These are phyloP conservation scores for Tenthredo notha DNA, from an alignment of 2,888 invertebrate species.

Conservation along the genomic window DNA sequence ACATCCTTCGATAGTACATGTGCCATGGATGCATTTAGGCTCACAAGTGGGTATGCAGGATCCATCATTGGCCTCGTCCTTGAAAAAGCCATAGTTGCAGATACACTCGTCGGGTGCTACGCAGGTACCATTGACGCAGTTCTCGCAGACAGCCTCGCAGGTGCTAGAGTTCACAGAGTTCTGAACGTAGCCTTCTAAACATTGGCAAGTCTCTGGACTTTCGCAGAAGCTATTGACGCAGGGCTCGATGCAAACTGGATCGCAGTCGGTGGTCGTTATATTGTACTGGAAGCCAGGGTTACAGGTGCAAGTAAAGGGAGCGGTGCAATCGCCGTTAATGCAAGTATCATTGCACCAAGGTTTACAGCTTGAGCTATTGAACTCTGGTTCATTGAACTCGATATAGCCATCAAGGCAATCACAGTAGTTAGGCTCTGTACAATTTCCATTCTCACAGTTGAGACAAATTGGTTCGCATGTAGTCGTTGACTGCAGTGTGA, in stretches of 20 bases:
- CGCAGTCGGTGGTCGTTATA: conserved; percentile 56
- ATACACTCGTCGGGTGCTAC: conserved; percentile 68
- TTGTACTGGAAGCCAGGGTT: conserved; percentile 65
- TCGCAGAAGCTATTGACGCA: conserved; percentile 60
- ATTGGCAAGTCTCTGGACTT: conserved; percentile 73
- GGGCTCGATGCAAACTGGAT: conserved; percentile 59
- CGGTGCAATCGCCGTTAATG: conserved; percentile 76
- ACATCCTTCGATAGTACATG: conserved; percentile 67
- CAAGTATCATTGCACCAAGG: neutral
- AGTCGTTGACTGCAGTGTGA: conserved; percentile 40
- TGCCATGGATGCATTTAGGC: conserved; percentile 69
- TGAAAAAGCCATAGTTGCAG: conserved; percentile 65
- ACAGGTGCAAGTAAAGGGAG: conserved; percentile 73
- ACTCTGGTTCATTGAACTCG: neutral
- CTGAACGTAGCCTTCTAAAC: conserved; percentile 60
- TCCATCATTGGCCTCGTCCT: conserved; percentile 23
- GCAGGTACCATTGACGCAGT: conserved; percentile 74
- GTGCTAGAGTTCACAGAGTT: conserved; percentile 52
- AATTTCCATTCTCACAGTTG: conserved; percentile 24
- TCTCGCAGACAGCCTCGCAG: conserved; percentile 68
- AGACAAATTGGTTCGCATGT: conserved; percentile 69
- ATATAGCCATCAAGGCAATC: conserved; percentile 70
- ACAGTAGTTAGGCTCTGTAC: conserved; percentile 9
- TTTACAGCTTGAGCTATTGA: neutral
- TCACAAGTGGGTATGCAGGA: conserved; percentile 62